These are phyloP conservation scores for Ectemnius continuus DNA, from an alignment of 2,888 invertebrate species.

Conservation along the genomic window DNA sequence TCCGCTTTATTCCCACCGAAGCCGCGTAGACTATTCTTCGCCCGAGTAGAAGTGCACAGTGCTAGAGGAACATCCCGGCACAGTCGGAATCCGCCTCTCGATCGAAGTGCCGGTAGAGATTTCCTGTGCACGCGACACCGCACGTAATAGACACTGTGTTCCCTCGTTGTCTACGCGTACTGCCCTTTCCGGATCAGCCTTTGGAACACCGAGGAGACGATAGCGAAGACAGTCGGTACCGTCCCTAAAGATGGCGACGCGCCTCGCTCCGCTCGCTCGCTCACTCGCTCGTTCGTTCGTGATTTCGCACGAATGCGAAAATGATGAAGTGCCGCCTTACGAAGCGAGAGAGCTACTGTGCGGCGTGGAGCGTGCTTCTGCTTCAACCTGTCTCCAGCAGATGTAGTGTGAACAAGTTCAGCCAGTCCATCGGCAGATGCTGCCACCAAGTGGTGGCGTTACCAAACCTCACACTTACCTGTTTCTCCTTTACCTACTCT, in stretches of 20 bases:
- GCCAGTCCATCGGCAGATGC: slow-evolving; percentile 35
- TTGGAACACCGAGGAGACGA: slow-evolving; percentile 34
- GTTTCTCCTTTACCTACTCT: too few species aligned
- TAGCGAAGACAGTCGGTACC: slow-evolving; percentile 52
- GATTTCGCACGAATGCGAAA: slow-evolving; percentile 71
- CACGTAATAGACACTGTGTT: slow-evolving; percentile 31
- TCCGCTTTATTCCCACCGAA: slow-evolving; percentile 38
- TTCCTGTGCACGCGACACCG: slow-evolving; percentile 21
- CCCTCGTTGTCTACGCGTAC: slow-evolving; percentile 28
- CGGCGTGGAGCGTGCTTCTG: slow-evolving; percentile 53
- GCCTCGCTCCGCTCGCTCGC: slow-evolving; percentile 51
- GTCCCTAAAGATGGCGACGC: slow-evolving; percentile 72
- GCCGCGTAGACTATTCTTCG: slow-evolving; percentile 27
- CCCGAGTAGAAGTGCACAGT: background rate
- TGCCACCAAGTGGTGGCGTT: slow-evolving; percentile 42
- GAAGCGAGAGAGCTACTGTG: slow-evolving; percentile 65
- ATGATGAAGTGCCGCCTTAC: slow-evolving; percentile 53
- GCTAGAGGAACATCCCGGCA: slow-evolving; percentile 42
- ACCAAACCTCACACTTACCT: slow-evolving; percentile 17
- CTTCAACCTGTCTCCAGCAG: slow-evolving; percentile 58
- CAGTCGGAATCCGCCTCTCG: slow-evolving; percentile 20
- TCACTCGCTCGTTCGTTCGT: slow-evolving; percentile 55
- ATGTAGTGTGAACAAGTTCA: slow-evolving; percentile 52
- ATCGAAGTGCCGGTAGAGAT: slow-evolving; percentile 19
- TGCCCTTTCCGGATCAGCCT: slow-evolving; percentile 22